phyloP scores from a whole-genome alignment of 2,888 invertebrate species.

The Lithophane leautieri region DNA sequence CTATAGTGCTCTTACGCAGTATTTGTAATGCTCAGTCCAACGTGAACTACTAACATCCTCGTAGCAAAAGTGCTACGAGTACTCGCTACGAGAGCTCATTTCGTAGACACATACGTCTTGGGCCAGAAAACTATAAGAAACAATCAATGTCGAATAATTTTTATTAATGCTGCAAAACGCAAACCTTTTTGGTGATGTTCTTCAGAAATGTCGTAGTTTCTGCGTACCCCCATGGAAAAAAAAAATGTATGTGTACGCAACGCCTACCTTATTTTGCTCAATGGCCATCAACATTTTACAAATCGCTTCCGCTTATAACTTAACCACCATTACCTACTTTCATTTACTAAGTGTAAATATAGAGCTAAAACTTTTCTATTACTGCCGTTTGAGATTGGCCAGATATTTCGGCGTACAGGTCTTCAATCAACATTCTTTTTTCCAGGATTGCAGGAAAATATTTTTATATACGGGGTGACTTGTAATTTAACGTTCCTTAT shows the following conservation, averaged over 20 bases:
- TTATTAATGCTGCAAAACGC: background rate
- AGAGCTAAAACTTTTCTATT: slow-evolving; percentile 80
- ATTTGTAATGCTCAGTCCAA: background rate
- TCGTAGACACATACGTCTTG: background rate
- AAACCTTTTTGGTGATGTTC: background rate
- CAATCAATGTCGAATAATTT: background rate
- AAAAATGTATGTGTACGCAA: background rate
- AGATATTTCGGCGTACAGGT: slow-evolving; percentile 72
- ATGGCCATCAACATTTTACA: background rate
- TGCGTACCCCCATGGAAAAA: background rate
- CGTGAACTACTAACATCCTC: background rate
- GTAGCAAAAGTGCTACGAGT: background rate
- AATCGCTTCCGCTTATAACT: slow-evolving; percentile 12
- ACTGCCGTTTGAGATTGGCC: slow-evolving; percentile 79
- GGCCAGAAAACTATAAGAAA: background rate
- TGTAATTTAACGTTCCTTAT: slow-evolving; percentile 12
- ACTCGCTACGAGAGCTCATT: background rate
- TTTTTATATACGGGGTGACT: slow-evolving; percentile 43
- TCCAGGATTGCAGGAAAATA: slow-evolving; percentile 51
- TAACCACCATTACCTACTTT: slow-evolving; percentile 69
- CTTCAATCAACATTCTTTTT: slow-evolving; percentile 64
- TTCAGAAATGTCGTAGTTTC: background rate
- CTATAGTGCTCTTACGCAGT: background rate
- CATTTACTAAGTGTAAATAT: slow-evolving; percentile 83
- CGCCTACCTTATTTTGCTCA: too few relatives aligned